These are phyloP conservation scores for Cerceris rybyensis DNA, from an alignment of 2,888 invertebrate species.

Conservation along the genomic window DNA sequence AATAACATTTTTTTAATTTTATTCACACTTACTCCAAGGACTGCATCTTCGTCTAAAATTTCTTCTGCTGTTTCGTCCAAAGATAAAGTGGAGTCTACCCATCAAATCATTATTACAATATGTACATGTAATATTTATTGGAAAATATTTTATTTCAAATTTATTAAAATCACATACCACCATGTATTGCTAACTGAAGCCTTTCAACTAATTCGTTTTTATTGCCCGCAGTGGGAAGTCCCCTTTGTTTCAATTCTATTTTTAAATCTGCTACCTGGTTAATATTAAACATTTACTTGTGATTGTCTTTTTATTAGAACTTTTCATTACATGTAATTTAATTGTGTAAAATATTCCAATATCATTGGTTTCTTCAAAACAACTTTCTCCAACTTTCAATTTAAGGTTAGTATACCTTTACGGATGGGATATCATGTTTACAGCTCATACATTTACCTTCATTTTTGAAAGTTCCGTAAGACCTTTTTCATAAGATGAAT, in stretches of 20 bases:
- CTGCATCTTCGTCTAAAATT: conserved; percentile 83
- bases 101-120: conserved; percentile 27
- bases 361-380: background rate
- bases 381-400: background rate
- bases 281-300: background rate
- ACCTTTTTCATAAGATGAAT: conserved; percentile 80
- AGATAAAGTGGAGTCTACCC: conserved; percentile 79
- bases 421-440: background rate
- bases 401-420: conserved; percentile 37
- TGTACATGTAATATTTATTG: background rate
- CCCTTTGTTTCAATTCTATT: conserved; percentile 90
- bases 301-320: conserved; percentile 4
- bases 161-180: conserved; percentile 66
- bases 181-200: conserved; percentile 86
- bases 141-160: background rate
- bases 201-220: conserved; percentile 92
- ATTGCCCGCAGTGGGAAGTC: conserved; percentile 89
- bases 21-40: conserved; percentile 82
- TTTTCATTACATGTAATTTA: background rate
- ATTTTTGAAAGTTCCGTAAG: conserved; percentile 79
- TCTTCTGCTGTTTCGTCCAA: conserved; percentile 83
- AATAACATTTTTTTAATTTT: background rate
- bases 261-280: conserved; percentile 91
- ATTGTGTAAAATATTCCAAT: background rate
- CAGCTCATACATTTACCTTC: conserved; percentile 70